Evolutionary conservation across 2,113 vertebrate species (phyloP).

Genomic region (Oxyura jamaicensis): DNA sequence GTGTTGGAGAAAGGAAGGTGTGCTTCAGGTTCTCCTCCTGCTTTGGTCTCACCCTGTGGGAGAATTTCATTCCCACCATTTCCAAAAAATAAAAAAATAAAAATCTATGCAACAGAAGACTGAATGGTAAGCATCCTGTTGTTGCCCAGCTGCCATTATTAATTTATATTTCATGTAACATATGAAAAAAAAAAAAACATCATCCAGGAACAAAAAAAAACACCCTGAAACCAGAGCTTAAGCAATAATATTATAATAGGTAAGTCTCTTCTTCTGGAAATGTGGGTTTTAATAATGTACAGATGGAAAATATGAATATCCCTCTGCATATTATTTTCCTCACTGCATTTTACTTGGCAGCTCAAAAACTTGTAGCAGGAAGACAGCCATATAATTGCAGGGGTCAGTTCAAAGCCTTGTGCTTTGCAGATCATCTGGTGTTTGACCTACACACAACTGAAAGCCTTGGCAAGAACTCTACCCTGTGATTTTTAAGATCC

Average conservation of each 20-base stretch:
- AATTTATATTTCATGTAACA: not conserved
- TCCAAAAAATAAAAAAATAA: not conserved
- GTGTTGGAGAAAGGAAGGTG: not conserved
- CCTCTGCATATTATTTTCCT: constrained; percentile 40
- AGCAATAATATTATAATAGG: not conserved
- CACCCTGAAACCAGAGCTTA: not conserved
- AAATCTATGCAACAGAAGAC: not conserved
- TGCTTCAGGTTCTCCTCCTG: not conserved
- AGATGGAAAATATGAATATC: constrained; percentile 25
- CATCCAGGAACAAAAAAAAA: not conserved
- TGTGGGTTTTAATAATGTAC: constrained; percentile 12
- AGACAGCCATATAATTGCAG: not conserved
- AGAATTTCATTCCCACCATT: not conserved
- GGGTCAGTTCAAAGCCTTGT: not conserved
- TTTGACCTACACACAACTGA: not conserved
- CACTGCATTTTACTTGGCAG: constrained; percentile 25
- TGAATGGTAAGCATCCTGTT: not conserved
- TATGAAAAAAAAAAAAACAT: not conserved
- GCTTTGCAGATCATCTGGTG: not conserved
- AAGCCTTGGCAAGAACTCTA: not conserved
- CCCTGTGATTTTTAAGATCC: not conserved
- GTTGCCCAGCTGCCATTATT: not conserved
- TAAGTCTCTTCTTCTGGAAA: not conserved
- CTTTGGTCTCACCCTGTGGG: not conserved
- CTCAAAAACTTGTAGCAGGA: constrained; percentile 13